Base-by-base conservation (phyloP, 2,888 invertebrate genomes). In the Myopa testacea region DNA sequence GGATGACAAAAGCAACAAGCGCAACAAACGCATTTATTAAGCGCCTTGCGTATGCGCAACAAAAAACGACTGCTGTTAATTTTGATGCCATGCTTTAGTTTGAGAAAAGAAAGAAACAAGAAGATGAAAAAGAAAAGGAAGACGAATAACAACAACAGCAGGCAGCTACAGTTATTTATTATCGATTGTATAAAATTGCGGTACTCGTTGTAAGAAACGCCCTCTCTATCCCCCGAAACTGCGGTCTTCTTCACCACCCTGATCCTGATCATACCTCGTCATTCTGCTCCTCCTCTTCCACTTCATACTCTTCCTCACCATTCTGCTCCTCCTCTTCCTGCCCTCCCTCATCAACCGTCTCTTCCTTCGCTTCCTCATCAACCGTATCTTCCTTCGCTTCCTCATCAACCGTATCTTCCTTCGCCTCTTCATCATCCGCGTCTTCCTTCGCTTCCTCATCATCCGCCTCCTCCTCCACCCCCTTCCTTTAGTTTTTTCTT, bases 191-290 rank as follows among this genome's bases (percentile, higher is more conserved):
- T 37, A 26, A 81, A 80, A 82, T 83, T 83, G 81, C 82, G 83
- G 83, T 83, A 83, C 83, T 82, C 82, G 80, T 80, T 81, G 81
- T 82, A 82, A 7, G 65, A 7, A 81, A 81, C 81, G 81, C 80
- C 81, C 74, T 52, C 76, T 16, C 19, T 8, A 45, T 45, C 10
- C 45, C 45, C 45, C 58, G 16, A 19, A 26, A 62, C 7, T 8
- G 3, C 37, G 1, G 37, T 7, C 10, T 19, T 63, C 37, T 34
- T 26, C 63, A 16, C 10, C 55, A 0, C 12, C 19, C 60, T 60
- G 58, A 3, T 19, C 34, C 63, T 26, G 26, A 26, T 37, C 63
- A 1, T 63, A 7, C 63, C 4, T 37, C 26, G 26, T 14, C 55
- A 8, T 12, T 5, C 14, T 63, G 63, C 63, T 37, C 63, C 34